Conservation (phyloP, 1,140 invertebrate species). For the Zophobas atratus region DNA sequence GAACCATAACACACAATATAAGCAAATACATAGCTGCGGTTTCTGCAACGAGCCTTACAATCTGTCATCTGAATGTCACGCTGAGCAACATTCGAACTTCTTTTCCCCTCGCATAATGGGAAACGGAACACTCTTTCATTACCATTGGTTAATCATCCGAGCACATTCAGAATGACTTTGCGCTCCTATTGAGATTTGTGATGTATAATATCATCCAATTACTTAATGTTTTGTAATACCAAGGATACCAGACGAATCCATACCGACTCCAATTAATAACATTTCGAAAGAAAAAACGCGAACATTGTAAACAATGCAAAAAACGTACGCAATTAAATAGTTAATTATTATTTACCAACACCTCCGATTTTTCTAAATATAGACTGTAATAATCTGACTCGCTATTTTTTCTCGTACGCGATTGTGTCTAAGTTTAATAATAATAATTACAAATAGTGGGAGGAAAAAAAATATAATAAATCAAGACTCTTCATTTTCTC, state of each 20-base stretch:
- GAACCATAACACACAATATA: not conserved
- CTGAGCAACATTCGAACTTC: conserved; percentile 17
- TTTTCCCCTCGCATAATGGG: conserved; percentile 46
- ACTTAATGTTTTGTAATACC: conserved; percentile 45
- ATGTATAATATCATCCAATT: conserved; percentile 56
- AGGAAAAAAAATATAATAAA: too few species aligned
- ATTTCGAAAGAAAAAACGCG: conserved; percentile 3
- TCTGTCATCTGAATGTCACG: conserved; percentile 21
- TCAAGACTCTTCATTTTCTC: too few species aligned
- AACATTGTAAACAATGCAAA: conserved; percentile 12
- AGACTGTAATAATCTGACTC: not conserved
- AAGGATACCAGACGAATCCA: conserved; percentile 20
- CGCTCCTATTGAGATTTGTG: conserved; percentile 54
- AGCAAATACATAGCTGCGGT: not conserved
- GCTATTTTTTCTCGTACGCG: too few species aligned
- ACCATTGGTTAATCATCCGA: conserved; percentile 50
- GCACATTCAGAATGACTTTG: conserved; percentile 52
- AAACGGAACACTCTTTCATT: conserved; percentile 53
- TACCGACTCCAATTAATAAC: not conserved
- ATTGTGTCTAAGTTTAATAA: too few species aligned
- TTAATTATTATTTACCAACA: not conserved
- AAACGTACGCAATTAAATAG: conserved; percentile 8
- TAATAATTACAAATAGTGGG: too few species aligned
- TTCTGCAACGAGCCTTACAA: conserved; percentile 19
- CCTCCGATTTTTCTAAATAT: not conserved